Base-by-base conservation (phyloP, 23 tunicate species). In the Aplidium turbinatum region DNA sequence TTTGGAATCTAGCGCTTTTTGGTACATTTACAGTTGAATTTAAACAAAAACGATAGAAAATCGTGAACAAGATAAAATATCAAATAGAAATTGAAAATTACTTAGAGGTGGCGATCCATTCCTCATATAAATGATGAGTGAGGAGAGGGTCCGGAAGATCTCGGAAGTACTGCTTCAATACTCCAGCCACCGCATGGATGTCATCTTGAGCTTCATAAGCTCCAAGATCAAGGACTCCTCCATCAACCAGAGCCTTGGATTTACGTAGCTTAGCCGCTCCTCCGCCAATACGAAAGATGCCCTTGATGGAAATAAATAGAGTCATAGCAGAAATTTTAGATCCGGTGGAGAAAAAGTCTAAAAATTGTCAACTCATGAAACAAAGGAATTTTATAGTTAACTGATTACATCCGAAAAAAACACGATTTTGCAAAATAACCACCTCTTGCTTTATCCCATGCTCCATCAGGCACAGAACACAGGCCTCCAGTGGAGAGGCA, bases 161-260 rank as follows among this genome's bases (percentile, higher is more conserved):
- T 35, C 97, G 66, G 46, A 91, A 61, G 52, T 91, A 91, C 57
- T 91, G 97, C 45, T 91, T 91, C 19, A 91, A 42, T 1, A 87
- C 82, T 16, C 97, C 97, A 26, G 91, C 86, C 1, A 91, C 97
- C 3, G 97, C 97, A 30, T 91, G 91, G 0, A 91, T 73, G 58
- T 91, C 97, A 42, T 91, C 97, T 25, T 78, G 85, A 1, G 89
- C 89, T 28, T 91, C 91, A 62, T 79, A 84, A 11, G 56, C 77
- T 19, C 27, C 35, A 18, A 89, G 33, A 57, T 91, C 91, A n/a
- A 75, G 64, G n/a, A 79, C 86, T 28, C 97, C 97, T 7, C 94
- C 97, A 55, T 84, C 91, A 1, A 80, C 86, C 16, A 91, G 26
- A 0, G 97, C 90, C 3, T 86, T 73, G 51, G 76, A 73, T 52